Base-by-base conservation (phyloP, 2,113 vertebrate species). In the Smithornis capensis region DNA sequence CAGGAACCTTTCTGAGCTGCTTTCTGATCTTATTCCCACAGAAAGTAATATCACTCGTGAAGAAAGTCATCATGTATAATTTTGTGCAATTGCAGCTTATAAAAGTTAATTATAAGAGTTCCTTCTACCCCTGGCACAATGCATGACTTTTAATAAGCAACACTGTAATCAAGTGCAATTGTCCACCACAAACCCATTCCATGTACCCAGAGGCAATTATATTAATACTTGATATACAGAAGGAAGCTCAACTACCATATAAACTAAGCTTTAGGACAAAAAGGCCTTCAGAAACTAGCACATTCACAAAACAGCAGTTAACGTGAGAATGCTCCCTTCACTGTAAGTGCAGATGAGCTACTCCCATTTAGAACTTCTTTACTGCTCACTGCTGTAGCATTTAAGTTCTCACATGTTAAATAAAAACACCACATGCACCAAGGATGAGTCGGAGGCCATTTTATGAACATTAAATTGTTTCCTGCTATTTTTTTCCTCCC, bases 61-160 rank as follows among this genome's bases (percentile, higher is more conserved):
- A 73, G 45, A 89, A 90, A 88, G 73, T 67, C 52, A 81, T 93
- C 47, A 90, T 21, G 21, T 45, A 65, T 52, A 53, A 60, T 71
- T 91, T 87, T 62, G 18, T 91, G 57, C 89, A 95, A 71, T 3
- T 69, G 29, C 42, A 86, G 83, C 80, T 86, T 94, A 81, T 37
- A 70, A 89, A 91, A 91, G 31, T 87, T 92, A 94, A 93, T 96
- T 89, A 45, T 49, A 78, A 67, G 50, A 94, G 76, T 19, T 80
- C 44, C n/a, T 83, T 69, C 81, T 64, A 42, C 40, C 47, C 64
- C 65, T 77, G 64, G 74, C 78, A 62, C 37, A 88, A 95, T 64
- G 71, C n/a, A 77, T 77, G 76, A 38, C 40, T 69, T 89, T 96
- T 86, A 95, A 96, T 90, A 92, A 96, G 89, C 87, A 91, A 50